phyloP scores from a whole-genome alignment of 2,797 vertebrate genomes.

The Catamblyrhynchus diadema region DNA sequence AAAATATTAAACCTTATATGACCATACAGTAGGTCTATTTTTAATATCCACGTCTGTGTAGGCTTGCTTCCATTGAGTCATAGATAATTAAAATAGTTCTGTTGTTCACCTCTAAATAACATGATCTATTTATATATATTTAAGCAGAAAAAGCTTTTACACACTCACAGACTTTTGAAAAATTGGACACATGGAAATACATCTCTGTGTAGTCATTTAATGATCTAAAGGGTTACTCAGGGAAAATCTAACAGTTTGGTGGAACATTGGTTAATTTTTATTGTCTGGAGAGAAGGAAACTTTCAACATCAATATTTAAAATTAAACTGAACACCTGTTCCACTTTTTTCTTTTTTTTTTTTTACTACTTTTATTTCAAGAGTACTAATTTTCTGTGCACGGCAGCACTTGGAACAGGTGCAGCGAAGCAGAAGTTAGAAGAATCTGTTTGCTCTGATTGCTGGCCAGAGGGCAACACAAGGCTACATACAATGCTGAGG shows the following conservation, averaged over 20 bases:
- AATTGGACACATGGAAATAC: background rate
- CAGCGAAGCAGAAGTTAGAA: conserved; percentile 48
- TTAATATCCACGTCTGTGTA: background rate
- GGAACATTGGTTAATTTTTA: background rate
- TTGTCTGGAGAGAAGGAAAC: background rate
- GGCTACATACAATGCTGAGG: background rate
- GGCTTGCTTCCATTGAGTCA: conserved; percentile 7
- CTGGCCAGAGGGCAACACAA: conserved; percentile 58
- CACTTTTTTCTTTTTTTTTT: background rate
- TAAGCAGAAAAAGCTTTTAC: background rate
- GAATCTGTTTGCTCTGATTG: conserved; percentile 61
- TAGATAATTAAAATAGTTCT: conserved; percentile 13
- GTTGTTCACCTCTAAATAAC: background rate
- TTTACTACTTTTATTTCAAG: background rate
- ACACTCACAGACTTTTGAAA: background rate
- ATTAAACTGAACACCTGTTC: conserved; percentile 62
- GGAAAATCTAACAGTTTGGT: background rate
- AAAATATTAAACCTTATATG: background rate
- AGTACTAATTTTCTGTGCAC: conserved; percentile 63
- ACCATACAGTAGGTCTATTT: conserved; percentile 11
- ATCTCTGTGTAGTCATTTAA: background rate
- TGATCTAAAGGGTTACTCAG: background rate
- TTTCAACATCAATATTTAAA: conserved; percentile 58
- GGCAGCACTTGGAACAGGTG: conserved; percentile 54
- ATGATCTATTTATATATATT: background rate